Conservation (phyloP, 53 echinoderm and acorn worm species). For the Arbacia lixula region DNA sequence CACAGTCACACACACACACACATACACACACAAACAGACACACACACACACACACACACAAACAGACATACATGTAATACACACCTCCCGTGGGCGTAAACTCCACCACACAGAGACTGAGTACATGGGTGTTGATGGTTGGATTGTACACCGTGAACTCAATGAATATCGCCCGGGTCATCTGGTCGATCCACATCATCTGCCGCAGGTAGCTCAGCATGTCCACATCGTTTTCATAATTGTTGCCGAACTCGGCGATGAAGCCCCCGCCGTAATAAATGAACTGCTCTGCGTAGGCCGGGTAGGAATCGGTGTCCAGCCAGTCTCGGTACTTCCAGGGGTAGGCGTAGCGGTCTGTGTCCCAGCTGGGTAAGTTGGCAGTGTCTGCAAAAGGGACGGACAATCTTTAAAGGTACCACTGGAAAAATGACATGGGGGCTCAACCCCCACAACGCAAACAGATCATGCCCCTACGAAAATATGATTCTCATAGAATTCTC, state of each 20-base stretch:
- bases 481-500: no score
- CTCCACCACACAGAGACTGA: conserved; percentile 67
- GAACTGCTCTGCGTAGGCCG: conserved; percentile 61
- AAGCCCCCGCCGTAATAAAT: conserved; percentile 86
- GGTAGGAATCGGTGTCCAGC: conserved; percentile 85
- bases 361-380: conserved; percentile 55
- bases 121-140: conserved; percentile 64
- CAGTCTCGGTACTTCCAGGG: conserved; percentile 87
- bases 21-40: no score
- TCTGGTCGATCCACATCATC: conserved; percentile 80
- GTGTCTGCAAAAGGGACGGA: no score
- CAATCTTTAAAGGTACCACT: no score
- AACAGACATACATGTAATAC: no score
- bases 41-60: no score
- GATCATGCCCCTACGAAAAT: no score
- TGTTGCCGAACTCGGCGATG: conserved; percentile 65
- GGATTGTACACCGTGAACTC: conserved; percentile 89
- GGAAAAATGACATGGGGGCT: no score
- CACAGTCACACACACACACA: no score
- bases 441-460: no score
- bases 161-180: conserved; percentile 80
- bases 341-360: conserved; percentile 35
- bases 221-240: conserved; percentile 60
- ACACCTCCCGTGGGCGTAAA: conserved; percentile 85
- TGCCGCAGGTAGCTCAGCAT: conserved; percentile 74